Base-by-base conservation (phyloP, 2,888 invertebrate genomes). In the Torymus texanus region DNA sequence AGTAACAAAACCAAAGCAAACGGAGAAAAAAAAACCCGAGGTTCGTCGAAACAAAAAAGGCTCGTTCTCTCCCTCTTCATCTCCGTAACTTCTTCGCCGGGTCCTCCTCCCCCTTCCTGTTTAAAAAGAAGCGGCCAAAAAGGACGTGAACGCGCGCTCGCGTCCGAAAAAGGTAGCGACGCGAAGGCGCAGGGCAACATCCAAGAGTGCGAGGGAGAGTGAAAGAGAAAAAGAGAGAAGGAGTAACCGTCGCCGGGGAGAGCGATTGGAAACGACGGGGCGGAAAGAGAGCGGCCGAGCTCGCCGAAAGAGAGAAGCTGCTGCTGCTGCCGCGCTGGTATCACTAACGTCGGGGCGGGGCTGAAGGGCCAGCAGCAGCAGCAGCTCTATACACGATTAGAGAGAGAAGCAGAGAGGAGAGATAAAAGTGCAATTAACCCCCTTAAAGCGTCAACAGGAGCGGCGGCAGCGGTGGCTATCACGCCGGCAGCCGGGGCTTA, bases 361-460 rank as follows among this genome's bases (percentile, higher is more conserved):
- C 41, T 41, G 41, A 41, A 41, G 41, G 41, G 41, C 41, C 41
- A 41, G 8, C 41, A 41, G 41, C 29, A 29, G 29, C 41, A 41
- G 41, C 41, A 41, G 41, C 41, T 41, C 41, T 41, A 41, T 58
- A 21, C 65, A 58, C 66, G 65, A 74, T 74, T 66, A 74, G 58
- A 12, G 63, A 55, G 63, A 55, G 41, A 41, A 41, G 41, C 41
- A 8, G 73, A 29, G 63, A 58, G 63, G 51, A 16, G 59, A 83
- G 83, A 84, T 84, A 84, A 83, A 84, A 83, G 81, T 83, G 83
- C 83, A 80, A 83, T 83, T 83, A 83, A 82, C 83, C 83, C 83
- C 79, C 82, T 80, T 80, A 68, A 83, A 81, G 81, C 84, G 81
- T 81, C 82, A 83, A 83, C 84, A 81, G 82, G 82, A 82, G 82